Conservation (phyloP, 2,797 vertebrate genomes). For the Peromyscus nudipes region DNA sequence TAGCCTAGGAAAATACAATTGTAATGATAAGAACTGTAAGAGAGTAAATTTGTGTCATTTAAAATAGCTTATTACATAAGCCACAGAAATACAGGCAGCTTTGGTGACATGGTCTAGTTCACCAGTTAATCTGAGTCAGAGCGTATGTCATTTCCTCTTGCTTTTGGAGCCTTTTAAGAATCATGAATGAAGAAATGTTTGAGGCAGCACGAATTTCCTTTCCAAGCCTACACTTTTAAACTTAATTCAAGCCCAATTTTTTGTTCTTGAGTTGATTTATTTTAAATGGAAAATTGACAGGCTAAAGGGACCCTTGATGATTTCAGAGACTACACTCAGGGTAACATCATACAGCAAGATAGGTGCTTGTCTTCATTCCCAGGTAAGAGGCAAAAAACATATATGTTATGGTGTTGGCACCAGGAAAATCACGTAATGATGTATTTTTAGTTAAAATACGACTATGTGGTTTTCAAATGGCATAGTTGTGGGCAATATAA, state of each 20-base stretch:
- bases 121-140: background rate
- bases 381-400: constrained; percentile 18
- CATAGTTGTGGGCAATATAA: background rate
- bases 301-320: background rate
- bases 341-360: background rate
- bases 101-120: background rate
- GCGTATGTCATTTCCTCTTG: background rate
- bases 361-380: background rate
- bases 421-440: background rate
- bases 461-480: constrained; percentile 21
- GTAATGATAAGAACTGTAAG: background rate
- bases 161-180: constrained; percentile 25
- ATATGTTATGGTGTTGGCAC: background rate
- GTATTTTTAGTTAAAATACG: background rate
- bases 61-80: constrained; percentile 17
- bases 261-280: constrained; percentile 27
- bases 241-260: background rate
- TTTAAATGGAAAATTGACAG: background rate
- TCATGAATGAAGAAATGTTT: constrained; percentile 30
- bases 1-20: background rate
- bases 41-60: background rate
- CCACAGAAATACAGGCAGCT: background rate
- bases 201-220: background rate
- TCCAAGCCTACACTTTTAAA: background rate
- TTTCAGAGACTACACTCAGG: background rate